Evolutionary conservation across 2,888 invertebrate species (phyloP), one percentile per base, ranked within the genome.

Genomic region (Deroplatys truncata): DNA sequence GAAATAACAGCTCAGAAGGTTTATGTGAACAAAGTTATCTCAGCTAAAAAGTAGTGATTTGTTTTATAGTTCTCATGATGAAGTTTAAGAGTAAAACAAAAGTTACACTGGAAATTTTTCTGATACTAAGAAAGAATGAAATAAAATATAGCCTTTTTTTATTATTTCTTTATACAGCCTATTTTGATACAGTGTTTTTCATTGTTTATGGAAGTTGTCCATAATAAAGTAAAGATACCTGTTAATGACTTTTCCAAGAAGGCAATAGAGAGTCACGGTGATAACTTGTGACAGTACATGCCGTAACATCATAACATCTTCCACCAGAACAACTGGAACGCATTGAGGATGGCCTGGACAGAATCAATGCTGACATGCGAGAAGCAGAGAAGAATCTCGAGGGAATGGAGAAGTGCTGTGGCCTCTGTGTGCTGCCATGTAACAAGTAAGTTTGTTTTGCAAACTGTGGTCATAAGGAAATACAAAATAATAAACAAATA

Each of bases 391-490:
- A 99, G 94, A 99, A 99, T 94, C 96, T 99, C 92, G 99, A 99
- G 92, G 99, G 99, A 91, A 98, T 99, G 98, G 99, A 99, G 95
- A 99, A 99, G 94, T 99, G 99, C 94, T 99, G 99, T 94, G 99
- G 99, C 90, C 96, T 99, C 92, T 99, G 99, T 95, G 98, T 98
- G 90, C 96, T 99, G 93, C 99, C 99, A 84, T 99, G 99, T 96
- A 98, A 98, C 95, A 99, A 99, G 91, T 91, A 84, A 90, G 91
- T 15, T 25, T 28, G 35, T 3, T 13, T 31, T 35, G 4, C 16
- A 72, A 72, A 72, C 20, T 72, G 56, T 20, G 20, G 56, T 4
- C 56, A 72, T 72, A 72, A 72, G 56, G 5, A 7, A 72, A 9
- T 20, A 49, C 1, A 49, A 43, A 43, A 43, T 13, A 43, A 43